Evolutionary conservation across 2,797 vertebrate genomes (phyloP).

Genomic region (Sternotherus odoratus): DNA sequence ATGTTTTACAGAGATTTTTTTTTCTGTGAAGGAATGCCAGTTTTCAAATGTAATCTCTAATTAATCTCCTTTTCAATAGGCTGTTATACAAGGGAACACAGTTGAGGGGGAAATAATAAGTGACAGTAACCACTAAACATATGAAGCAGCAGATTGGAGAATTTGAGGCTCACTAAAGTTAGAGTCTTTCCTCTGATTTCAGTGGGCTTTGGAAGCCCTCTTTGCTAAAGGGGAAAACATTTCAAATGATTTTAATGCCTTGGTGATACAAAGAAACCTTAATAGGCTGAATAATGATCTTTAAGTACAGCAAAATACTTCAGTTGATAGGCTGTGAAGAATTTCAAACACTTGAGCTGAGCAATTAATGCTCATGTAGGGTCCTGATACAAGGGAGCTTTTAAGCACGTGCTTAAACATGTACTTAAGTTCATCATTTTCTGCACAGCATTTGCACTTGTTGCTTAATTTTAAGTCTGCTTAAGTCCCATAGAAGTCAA

Average conservation of each 20-base stretch:
- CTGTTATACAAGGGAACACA: not conserved
- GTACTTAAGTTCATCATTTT: not conserved
- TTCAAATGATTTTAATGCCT: slow-evolving; percentile 9
- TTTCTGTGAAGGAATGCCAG: not conserved
- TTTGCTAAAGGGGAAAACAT: not conserved
- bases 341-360: not conserved
- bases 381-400: not conserved
- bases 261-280: not conserved
- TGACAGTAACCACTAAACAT: not conserved
- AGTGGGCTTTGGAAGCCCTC: not conserved
- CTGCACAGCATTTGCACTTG: not conserved
- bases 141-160: not conserved
- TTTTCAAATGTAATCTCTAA: not conserved
- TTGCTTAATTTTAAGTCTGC: not conserved
- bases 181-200: not conserved
- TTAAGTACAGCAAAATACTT: slow-evolving; percentile 51
- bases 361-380: slow-evolving; percentile 55
- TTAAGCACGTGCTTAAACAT: not conserved
- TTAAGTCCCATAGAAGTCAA: slow-evolving; percentile 35
- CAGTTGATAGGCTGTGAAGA: not conserved
- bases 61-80: not conserved
- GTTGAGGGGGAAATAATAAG: not conserved
- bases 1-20: not conserved
- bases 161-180: not conserved
- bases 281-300: not conserved